phyloP scores from a whole-genome alignment of 2,888 invertebrate genomes.

The Nomada ferruginata region DNA sequence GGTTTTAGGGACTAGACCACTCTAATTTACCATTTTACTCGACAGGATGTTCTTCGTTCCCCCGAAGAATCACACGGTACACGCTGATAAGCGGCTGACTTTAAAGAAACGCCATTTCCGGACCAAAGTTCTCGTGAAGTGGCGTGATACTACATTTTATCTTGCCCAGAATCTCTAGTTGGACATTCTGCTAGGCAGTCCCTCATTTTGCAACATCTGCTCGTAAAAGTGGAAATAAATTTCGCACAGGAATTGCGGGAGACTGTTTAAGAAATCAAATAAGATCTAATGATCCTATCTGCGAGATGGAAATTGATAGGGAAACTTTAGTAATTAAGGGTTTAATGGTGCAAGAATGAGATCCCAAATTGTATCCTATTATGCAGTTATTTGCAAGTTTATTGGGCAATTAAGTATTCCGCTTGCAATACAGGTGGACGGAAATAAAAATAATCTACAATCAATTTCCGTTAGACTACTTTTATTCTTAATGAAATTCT shows the following conservation, averaged over 20 bases:
- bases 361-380: neutral
- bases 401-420: neutral
- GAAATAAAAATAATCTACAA: no score
- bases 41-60: constrained; percentile 69
- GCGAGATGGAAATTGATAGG: neutral
- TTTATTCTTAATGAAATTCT: no score
- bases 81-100: constrained; percentile 68
- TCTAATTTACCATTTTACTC: constrained; percentile 63
- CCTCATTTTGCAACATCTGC: neutral
- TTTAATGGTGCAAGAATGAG: neutral
- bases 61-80: constrained; percentile 67
- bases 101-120: constrained; percentile 66
- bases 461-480: no score
- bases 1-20: constrained; percentile 55
- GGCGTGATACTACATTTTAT: constrained; percentile 25
- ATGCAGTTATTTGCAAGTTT: constrained; percentile 17
- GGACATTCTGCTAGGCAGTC: neutral
- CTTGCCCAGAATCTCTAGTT: constrained; percentile 35
- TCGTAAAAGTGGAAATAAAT: constrained; percentile 7
- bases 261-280: no score
- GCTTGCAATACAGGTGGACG: no score
- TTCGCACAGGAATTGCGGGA: neutral
- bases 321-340: neutral
- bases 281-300: no score
- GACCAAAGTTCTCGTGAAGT: constrained; percentile 30